Percentiles rank a stretch among this genome's conserved stretches.
These are phyloP conservation scores for Lamprologus sp. DNA, from an alignment of 2,113 vertebrate species.

Conservation along the genomic window DNA sequence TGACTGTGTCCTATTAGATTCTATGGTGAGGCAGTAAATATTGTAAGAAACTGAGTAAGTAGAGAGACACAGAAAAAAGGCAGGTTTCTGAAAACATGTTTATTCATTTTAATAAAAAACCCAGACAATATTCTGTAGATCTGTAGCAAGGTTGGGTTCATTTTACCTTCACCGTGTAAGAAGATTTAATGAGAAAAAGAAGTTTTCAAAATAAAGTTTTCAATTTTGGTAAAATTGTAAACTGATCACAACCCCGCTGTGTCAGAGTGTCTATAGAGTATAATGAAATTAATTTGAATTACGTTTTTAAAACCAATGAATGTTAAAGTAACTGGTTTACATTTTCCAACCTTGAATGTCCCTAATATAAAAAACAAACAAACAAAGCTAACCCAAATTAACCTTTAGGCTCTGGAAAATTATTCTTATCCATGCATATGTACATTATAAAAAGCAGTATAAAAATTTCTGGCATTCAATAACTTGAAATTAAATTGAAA, in stretches of 20 bases:
- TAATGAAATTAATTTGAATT: background rate
- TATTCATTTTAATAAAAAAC: conserved; percentile 29
- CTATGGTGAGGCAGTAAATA: background rate
- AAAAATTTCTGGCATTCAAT: background rate
- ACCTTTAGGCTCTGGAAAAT: background rate
- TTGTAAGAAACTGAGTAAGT: background rate
- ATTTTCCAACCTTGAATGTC: background rate
- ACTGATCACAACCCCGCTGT: background rate
- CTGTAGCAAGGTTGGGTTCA: background rate
- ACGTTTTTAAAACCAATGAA: background rate
- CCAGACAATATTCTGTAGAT: background rate
- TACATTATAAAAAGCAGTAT: conserved; percentile 24
- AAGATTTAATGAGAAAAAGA: background rate
- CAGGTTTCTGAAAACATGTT: conserved; percentile 14
- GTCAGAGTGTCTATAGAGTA: background rate
- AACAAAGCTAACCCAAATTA: background rate
- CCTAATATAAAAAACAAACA: background rate
- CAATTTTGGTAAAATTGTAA: background rate
- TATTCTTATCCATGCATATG: conserved; percentile 16
- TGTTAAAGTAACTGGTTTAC: background rate
- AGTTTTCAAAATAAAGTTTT: background rate
- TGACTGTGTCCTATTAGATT: background rate
- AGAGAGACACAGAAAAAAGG: background rate
- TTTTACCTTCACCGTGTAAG: background rate
- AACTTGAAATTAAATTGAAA: background rate